phyloP scores from a whole-genome alignment of 2,797 vertebrate genomes.

The Phrynocephalus guinanensis region DNA sequence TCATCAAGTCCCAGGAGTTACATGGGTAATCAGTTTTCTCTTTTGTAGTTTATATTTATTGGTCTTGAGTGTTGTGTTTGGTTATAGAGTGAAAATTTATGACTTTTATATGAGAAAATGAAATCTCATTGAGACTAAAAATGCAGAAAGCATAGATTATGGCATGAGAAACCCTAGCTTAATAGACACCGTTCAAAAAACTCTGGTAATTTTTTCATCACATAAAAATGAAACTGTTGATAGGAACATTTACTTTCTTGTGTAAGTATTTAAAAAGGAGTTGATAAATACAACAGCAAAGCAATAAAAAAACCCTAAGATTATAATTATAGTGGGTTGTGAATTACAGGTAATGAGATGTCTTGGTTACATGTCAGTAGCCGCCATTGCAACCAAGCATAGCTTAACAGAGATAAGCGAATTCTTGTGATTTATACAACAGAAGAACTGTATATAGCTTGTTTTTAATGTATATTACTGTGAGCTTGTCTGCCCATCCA shows the following conservation, averaged over 20 bases:
- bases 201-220: constrained; percentile 2
- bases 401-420: neutral
- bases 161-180: constrained; percentile 1
- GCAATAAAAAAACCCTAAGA: constrained; percentile 5
- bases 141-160: constrained; percentile 21
- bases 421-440: neutral
- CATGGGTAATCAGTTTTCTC: constrained; percentile 7
- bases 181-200: constrained; percentile 19
- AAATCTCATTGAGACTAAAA: constrained; percentile 21
- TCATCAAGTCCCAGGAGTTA: constrained; percentile 9
- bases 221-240: neutral
- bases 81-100: constrained; percentile 20
- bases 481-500: neutral
- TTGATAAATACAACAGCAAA: neutral
- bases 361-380: constrained; percentile 10
- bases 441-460: neutral
- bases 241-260: neutral
- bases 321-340: neutral
- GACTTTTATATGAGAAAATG: constrained; percentile 28
- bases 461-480: neutral
- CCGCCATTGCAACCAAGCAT: neutral
- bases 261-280: constrained; percentile 1
- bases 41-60: constrained; percentile 29
- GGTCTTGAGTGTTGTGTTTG: constrained; percentile 27
- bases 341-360: neutral